These are phyloP conservation scores for Drosophila prolongata DNA, from an alignment of 2,888 invertebrate genomes.

Conservation along the genomic window DNA sequence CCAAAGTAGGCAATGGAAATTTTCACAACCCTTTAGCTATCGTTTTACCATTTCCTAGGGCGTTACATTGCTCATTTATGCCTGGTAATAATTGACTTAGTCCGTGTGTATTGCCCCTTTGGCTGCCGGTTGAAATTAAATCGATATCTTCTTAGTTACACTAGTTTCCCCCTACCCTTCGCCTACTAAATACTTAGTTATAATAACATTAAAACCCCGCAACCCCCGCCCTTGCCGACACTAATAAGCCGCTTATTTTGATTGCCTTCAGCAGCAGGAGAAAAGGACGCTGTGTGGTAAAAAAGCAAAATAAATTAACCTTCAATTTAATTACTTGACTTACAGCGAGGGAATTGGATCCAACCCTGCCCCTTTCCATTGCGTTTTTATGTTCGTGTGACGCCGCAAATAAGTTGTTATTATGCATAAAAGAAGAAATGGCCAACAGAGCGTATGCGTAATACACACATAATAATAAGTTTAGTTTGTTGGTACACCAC, in stretches of 20 bases:
- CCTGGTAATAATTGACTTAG: slow-evolving; percentile 43
- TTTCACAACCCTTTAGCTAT: slow-evolving; percentile 12
- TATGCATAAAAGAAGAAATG: slow-evolving; percentile 38
- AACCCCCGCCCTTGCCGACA: slow-evolving; percentile 2
- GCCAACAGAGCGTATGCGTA: slow-evolving; percentile 55
- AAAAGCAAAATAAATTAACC: slow-evolving; percentile 55
- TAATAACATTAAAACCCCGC: slow-evolving; percentile 60
- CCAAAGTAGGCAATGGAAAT: slow-evolving; percentile 57
- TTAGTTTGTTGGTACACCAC: slow-evolving; percentile 26
- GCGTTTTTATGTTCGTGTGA: slow-evolving; percentile 49
- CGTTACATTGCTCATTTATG: slow-evolving; percentile 32
- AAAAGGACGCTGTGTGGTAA: slow-evolving; percentile 10
- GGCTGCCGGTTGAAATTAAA: slow-evolving; percentile 50
- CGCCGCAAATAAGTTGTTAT: slow-evolving; percentile 51
- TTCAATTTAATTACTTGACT: slow-evolving; percentile 66
- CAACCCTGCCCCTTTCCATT: slow-evolving; percentile 16
- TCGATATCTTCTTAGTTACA: slow-evolving; percentile 66
- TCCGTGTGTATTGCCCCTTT: slow-evolving; percentile 17
- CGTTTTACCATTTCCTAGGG: slow-evolving; percentile 6
- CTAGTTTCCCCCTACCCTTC: background rate
- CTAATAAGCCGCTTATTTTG: slow-evolving; percentile 68
- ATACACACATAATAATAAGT: slow-evolving; percentile 52
- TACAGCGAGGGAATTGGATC: slow-evolving; percentile 1
- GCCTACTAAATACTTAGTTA: slow-evolving; percentile 35
- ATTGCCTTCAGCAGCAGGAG: slow-evolving; percentile 48